A percentile compares a stretch with the other conserved stretches of the same genome.
These are phyloP conservation scores for Phyto melanocephala DNA, from an alignment of 2,888 invertebrate species.

Conservation along the genomic window DNA sequence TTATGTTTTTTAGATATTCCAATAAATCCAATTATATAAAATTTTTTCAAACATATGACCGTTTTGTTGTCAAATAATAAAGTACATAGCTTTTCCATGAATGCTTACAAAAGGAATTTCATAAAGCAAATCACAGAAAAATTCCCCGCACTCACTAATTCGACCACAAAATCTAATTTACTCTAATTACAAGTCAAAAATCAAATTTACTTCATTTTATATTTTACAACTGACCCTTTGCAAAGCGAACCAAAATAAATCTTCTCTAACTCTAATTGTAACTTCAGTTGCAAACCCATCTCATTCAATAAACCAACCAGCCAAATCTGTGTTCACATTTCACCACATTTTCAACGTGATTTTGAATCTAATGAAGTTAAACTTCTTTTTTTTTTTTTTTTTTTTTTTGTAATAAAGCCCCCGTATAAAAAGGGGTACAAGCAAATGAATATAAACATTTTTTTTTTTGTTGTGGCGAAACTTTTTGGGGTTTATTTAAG, in stretches of 20 bases:
- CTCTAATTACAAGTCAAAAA: background rate
- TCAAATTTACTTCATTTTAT: background rate
- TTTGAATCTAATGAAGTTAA: constrained; percentile 41
- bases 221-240: background rate
- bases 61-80: no score
- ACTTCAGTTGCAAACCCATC: background rate
- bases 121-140: no score
- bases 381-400: background rate
- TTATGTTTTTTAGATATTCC: no score
- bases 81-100: no score
- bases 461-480: constrained; percentile 1
- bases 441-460: constrained; percentile 3
- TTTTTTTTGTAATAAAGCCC: background rate
- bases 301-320: background rate
- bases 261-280: background rate
- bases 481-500: background rate
- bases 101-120: no score
- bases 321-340: background rate
- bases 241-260: background rate
- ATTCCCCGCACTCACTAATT: background rate
- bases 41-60: no score
- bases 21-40: no score
- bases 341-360: constrained; percentile 39
- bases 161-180: constrained; percentile 12
- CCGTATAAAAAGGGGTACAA: constrained; percentile 8